These are phyloP conservation scores for Columbina picui DNA, from an alignment of 2,113 vertebrate genomes.

Conservation along the genomic window DNA sequence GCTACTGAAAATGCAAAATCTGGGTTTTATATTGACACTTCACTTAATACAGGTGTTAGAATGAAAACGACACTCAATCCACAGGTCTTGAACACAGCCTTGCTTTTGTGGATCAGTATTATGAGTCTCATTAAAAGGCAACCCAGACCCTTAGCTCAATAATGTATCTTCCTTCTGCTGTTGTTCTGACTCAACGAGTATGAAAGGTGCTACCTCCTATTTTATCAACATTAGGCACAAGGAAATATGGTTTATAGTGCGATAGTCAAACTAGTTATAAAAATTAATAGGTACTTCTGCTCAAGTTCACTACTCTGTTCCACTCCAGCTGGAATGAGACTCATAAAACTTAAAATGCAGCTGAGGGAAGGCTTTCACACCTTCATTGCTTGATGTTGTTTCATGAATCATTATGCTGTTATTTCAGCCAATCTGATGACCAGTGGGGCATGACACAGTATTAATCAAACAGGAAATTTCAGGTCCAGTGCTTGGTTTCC, in stretches of 20 bases:
- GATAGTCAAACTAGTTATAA: neutral
- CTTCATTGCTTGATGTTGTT: neutral
- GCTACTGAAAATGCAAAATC: neutral
- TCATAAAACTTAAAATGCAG: neutral
- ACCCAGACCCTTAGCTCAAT: neutral
- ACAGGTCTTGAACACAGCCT: neutral
- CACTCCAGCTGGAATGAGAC: neutral
- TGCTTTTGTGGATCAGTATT: neutral
- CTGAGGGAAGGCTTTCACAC: neutral
- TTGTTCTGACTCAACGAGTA: neutral
- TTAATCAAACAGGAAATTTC: neutral
- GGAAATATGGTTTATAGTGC: neutral
- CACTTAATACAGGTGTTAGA: neutral
- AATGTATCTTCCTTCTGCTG: neutral
- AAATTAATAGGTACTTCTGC: neutral
- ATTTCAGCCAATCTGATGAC: neutral
- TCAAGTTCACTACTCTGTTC: neutral
- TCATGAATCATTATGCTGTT: neutral
- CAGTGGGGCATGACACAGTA: neutral
- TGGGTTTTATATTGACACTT: neutral
- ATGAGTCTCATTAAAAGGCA: neutral
- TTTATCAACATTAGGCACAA: neutral
- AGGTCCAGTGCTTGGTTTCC: neutral
- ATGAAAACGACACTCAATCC: neutral
- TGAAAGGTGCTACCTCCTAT: neutral